phyloP scores from a whole-genome alignment of 2,113 vertebrate species.

The Brachyistius frenatus region DNA sequence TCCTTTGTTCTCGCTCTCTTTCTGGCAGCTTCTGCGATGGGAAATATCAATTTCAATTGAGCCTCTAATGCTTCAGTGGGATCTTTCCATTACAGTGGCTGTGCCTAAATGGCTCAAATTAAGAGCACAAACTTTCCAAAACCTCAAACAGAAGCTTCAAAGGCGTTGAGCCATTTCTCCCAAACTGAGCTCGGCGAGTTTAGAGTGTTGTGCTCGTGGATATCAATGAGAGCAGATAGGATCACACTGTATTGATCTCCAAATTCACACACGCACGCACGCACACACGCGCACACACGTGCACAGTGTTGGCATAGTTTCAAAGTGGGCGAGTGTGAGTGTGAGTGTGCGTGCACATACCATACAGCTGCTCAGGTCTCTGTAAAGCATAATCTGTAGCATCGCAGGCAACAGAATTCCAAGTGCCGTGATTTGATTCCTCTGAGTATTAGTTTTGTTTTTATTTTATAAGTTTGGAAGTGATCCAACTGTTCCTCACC shows the following conservation, averaged over 20 bases:
- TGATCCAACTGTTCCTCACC: too few species aligned
- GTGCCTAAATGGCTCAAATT: slow-evolving; percentile 62
- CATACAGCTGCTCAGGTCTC: neutral
- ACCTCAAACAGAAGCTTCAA: slow-evolving; percentile 46
- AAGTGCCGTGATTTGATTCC: neutral
- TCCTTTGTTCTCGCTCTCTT: neutral
- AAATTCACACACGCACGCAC: slow-evolving; percentile 40
- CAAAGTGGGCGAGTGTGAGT: slow-evolving; percentile 33
- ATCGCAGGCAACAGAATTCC: neutral
- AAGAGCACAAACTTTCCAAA: slow-evolving; percentile 42
- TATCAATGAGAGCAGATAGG: slow-evolving; percentile 63
- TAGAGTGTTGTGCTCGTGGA: slow-evolving; percentile 36
- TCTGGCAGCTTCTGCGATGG: slow-evolving; percentile 1
- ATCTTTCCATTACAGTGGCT: slow-evolving; percentile 29
- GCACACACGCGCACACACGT: too few species aligned
- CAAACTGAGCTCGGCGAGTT: slow-evolving; percentile 50
- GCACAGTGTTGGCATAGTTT: slow-evolving; percentile 31
- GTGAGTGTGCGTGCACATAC: slow-evolving; percentile 11
- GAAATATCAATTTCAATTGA: slow-evolving; percentile 40
- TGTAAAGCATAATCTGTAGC: neutral
- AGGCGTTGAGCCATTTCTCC: slow-evolving; percentile 42
- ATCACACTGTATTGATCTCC: slow-evolving; percentile 61
- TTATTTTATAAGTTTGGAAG: too few species aligned
- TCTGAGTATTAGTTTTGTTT: too few species aligned
- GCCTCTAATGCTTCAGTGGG: slow-evolving; percentile 29